A percentile compares a stretch with the other conserved stretches of the same genome.
These are phyloP conservation scores for Anticlea derivata DNA, from an alignment of 2,888 invertebrate species.

Conservation along the genomic window DNA sequence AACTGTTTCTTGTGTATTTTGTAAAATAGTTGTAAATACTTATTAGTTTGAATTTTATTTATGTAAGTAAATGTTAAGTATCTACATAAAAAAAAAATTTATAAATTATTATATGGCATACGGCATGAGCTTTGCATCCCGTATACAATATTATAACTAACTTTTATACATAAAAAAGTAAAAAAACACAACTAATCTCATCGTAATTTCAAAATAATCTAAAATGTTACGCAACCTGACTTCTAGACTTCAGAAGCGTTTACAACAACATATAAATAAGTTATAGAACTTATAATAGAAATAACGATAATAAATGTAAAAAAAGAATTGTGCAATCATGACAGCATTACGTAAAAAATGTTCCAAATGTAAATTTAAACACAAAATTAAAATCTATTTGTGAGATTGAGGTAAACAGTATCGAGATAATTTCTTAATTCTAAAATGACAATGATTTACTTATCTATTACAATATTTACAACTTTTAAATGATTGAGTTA, in stretches of 20 bases:
- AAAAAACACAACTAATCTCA: slow-evolving; percentile 78
- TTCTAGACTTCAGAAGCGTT: slow-evolving; percentile 43
- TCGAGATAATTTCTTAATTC: slow-evolving; percentile 56
- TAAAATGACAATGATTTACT: slow-evolving; percentile 70
- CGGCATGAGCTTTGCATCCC: slow-evolving; percentile 36
- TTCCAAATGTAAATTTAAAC: slow-evolving; percentile 39
- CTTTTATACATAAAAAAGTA: slow-evolving; percentile 72
- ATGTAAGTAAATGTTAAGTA: too few relatives aligned
- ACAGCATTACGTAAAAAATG: slow-evolving; percentile 54
- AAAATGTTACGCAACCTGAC: slow-evolving; percentile 54
- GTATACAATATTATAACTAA: slow-evolving; percentile 51
- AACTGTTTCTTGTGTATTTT: too few relatives aligned
- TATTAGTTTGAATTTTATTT: too few relatives aligned
- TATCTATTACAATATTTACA: slow-evolving; percentile 69
- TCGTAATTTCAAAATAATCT: slow-evolving; percentile 76
- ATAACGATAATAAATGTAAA: slow-evolving; percentile 41
- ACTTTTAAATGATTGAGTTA: slow-evolving; percentile 56
- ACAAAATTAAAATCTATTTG: slow-evolving; percentile 37
- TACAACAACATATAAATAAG: slow-evolving; percentile 34
- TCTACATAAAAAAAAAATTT: too few relatives aligned
- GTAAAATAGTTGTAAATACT: too few relatives aligned
- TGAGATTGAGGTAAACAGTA: slow-evolving; percentile 69
- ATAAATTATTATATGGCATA: slow-evolving; percentile 52
- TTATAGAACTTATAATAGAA: slow-evolving; percentile 30
- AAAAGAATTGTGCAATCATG: slow-evolving; percentile 62